Evolutionary conservation across 2,113 vertebrate genomes (phyloP), one percentile per base, ranked within the genome.

Genomic region (Xenus cinereus): DNA sequence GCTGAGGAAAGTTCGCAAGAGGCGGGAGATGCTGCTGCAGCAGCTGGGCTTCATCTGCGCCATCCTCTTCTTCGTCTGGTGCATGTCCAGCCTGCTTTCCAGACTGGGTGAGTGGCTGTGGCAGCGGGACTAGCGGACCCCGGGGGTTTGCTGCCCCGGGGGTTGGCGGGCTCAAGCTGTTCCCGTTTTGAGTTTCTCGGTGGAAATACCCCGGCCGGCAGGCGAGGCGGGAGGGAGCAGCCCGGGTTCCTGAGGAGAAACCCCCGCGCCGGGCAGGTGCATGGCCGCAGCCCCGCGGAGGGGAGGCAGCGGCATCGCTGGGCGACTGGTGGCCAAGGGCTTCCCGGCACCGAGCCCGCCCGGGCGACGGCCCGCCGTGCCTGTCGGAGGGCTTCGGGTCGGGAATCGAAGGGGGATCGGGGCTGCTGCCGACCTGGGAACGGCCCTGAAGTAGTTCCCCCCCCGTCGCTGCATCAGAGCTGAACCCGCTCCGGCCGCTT

Each of bases 1-100:
- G 97, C 98, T 98, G 79, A 99, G 98, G 79, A 99, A 99, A 99
- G 99, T 99, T 99, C 99, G 99, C 92, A 98, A 98, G 97, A 98
- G 99, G 98, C 98, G 99, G 92, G 99, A 99, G 98, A 99, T 99
- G 99, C 98, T 99, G 85, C 97, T 98, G 76, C 98, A 98, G 68
- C 99, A 99, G 97, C 98, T 99, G 96, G 99, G 98, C 95, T 99
- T 99, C 92, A 97, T 99, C 98, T 99, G 99, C 99, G 98, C 98
- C 85, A 97, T 99, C 97, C 98, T 99, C 94, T 98, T 98, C 96
- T 97, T 99, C 97, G 98, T 97, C 75, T 99, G 99, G 99, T 98
- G 98, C 97, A 98, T 99, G 98, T 98, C 98, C 82, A 97, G 97
- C 95, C 95, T 99, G 89, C 95, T 99, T 28, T 98, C 98, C 93